Evolutionary conservation across 2,113 vertebrate species (phyloP), one percentile per base, ranked within the genome.

Genomic region (Oxyura jamaicensis): DNA sequence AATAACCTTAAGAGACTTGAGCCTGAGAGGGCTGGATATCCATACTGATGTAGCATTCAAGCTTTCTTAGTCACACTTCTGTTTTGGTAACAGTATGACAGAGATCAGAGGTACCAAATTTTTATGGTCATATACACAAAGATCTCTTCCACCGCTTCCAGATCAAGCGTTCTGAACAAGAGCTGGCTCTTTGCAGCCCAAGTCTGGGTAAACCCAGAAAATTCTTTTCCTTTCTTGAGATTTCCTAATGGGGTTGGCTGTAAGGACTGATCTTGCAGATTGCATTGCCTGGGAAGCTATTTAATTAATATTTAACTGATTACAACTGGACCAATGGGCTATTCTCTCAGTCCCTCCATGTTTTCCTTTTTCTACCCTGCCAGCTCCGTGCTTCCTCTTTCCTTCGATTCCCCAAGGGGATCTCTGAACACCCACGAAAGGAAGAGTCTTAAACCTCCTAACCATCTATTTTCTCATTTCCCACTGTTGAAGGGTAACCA

Each of bases 51-150:
- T 46, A 72, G 69, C 80, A 88, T 95, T 96, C 71, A 81, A 29
- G 81, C 83, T 90, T 84, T 91, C 82, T 96, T 90, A 95, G 88
- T 96, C 88, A 94, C 86, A 81, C 68, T 94, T 88, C 80, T 95
- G 79, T 90, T 83, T 92, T 84, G 48, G 91, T 81, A 91, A 81
- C 73, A 81, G 44, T 93, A 72, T 65, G 91, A 79, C 50, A 68
- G 89, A 92, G 46, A 94, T 88, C 60, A 92, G 92, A 88, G 91
- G 92, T 91, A 84, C 10, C 48, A 73, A 65, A 85, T 91, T 95
- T 95, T 76, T 81, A 72, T 73, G 91, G 80, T 2, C 82, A 79
- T 28, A 39, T n/a, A 65, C 68, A 92, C 76, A 95, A 93, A 90
- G 76, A 28, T 84, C 33, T 94, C 83, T 95, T 68, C 88, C 71